These are phyloP conservation scores for Tetranychus truncatus DNA, from an alignment of 2,888 invertebrate genomes.

Conservation along the genomic window DNA sequence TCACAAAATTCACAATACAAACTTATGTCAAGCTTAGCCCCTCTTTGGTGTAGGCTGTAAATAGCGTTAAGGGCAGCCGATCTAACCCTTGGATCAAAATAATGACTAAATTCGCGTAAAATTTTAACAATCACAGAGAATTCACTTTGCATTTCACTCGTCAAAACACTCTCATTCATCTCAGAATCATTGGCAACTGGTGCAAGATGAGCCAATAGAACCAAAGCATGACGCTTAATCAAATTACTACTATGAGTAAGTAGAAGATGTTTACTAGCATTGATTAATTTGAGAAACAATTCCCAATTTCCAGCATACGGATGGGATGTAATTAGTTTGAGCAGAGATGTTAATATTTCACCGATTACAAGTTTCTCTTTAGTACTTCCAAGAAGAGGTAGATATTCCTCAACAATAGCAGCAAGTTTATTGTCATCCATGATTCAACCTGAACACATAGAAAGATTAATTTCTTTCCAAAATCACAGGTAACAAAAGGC, in stretches of 20 bases:
- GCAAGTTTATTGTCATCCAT: not conserved
- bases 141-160: slow-evolving; percentile 42
- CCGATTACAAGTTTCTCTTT: slow-evolving; percentile 13
- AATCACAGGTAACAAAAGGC: too few relatives aligned
- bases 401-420: slow-evolving; percentile 9
- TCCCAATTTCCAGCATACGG: slow-evolving; percentile 2
- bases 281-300: slow-evolving; percentile 15
- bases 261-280: slow-evolving; percentile 26
- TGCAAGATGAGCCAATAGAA: slow-evolving; percentile 51
- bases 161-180: slow-evolving; percentile 38
- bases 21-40: slow-evolving; percentile 43
- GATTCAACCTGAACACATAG: not conserved
- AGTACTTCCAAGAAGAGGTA: slow-evolving; percentile 11
- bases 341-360: slow-evolving; percentile 16
- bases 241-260: slow-evolving; percentile 41
- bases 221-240: slow-evolving; percentile 58
- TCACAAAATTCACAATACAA: slow-evolving; percentile 51
- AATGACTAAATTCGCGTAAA: slow-evolving; percentile 64
- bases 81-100: slow-evolving; percentile 71
- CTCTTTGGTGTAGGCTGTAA: slow-evolving; percentile 20
- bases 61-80: slow-evolving; percentile 71
- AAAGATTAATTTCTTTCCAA: too few relatives aligned
- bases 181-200: slow-evolving; percentile 35
- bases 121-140: slow-evolving; percentile 42
- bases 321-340: slow-evolving; percentile 6